Evolutionary conservation across 2,797 vertebrate genomes (phyloP), one percentile per base, ranked within the genome.

Genomic region (Psittacula echo): DNA sequence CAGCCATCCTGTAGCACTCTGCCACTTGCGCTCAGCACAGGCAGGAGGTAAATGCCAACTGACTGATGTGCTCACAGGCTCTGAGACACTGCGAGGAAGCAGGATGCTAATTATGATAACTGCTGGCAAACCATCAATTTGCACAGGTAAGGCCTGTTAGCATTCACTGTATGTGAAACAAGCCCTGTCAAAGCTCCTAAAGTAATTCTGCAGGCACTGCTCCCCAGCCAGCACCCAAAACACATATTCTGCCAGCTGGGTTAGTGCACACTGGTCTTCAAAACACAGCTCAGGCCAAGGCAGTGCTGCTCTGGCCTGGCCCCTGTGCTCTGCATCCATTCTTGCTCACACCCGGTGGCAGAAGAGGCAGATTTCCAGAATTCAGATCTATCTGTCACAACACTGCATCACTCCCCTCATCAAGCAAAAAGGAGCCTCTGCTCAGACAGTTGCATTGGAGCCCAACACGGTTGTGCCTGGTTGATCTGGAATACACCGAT

Each of bases 291-390:
- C 47, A 41, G 47, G n/a, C 17, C 42, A 22, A 50, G 29, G 48
- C 80, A 61, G 44, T 2, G 2, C 42, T 82, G 56, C 47, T 44
- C 65, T 75, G 48, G 22, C 19, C 51, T 5, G 6, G 47, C 15
- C 27, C 7, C 53, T n/a, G 3, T 0, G 2, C 10, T 62, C 45
- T 3, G 2, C 26, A 9, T 23, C 11, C 2, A 0, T 58, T 71
- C 34, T 39, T 37, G 37, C 27, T 51, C 53, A 37, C 0, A 4
- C 3, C n/a, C 23, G 18, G 51, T 68, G 74, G 34, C 29, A 51
- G 21, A 66, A 94, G 54, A 62, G 16, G 32, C 13, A 9, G 2
- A 64, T 85, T 83, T 45, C 56, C 70, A 53, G 56, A 41, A 72
- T 82, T 90, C 54, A 89, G 60, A 47, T 26, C 23, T 8, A 29